Evolutionary conservation across 2,113 vertebrate species (phyloP).

Genomic region (Erythrocercus mccallii): DNA sequence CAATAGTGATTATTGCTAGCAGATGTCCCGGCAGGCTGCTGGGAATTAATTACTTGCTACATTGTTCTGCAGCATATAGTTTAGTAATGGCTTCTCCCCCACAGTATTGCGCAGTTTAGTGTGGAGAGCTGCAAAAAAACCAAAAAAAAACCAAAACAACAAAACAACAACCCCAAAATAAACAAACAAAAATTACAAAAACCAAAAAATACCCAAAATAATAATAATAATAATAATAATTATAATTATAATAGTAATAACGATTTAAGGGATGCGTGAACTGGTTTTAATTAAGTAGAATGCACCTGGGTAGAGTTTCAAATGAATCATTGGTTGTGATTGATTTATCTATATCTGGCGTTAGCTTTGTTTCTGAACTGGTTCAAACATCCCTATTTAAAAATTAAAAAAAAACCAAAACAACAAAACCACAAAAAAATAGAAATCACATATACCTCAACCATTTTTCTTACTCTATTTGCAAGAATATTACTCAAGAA

Average conservation of each 20-base stretch:
- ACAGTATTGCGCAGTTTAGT: conserved; percentile 72
- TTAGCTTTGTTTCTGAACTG: conserved; percentile 26
- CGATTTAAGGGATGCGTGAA: conserved; percentile 56
- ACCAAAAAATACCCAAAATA: conserved; percentile 51
- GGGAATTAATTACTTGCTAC: conserved; percentile 68
- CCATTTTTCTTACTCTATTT: conserved; percentile 50
- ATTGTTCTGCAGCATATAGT: conserved; percentile 79
- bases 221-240: conserved; percentile 45
- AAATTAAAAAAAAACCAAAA: neutral
- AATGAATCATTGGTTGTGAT: conserved; percentile 56
- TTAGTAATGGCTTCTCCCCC: conserved; percentile 88
- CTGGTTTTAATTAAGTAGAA: conserved; percentile 58
- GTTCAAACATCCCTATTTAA: conserved; percentile 49
- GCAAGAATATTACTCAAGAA: conserved; percentile 33
- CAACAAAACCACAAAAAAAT: neutral
- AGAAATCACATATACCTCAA: conserved; percentile 58
- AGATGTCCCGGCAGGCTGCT: conserved; percentile 67
- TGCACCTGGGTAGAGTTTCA: conserved; percentile 24
- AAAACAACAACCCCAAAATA: neutral
- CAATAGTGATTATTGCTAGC: conserved; percentile 88
- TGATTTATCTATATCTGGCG: neutral
- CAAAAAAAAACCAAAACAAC: neutral
- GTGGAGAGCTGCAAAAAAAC: conserved; percentile 83
- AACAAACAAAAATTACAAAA: neutral
- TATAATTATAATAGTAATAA: conserved; percentile 61